These are phyloP conservation scores for Acropternis orthonyx DNA, from an alignment of 2,797 vertebrate species.

Conservation along the genomic window DNA sequence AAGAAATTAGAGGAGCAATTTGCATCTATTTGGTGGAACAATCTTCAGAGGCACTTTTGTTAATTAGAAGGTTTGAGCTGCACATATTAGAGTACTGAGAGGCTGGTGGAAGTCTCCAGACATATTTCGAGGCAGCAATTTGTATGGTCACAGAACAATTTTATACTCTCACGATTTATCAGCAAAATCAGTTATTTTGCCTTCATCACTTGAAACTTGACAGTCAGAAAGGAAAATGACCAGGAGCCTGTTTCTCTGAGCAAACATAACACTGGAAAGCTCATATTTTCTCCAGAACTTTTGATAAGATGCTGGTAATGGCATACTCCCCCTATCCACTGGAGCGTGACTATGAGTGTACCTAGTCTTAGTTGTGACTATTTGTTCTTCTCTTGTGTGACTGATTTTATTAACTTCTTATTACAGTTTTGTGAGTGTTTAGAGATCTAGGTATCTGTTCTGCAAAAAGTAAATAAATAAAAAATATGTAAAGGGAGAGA, in stretches of 20 bases:
- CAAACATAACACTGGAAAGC: background rate
- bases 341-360: background rate
- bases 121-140: background rate
- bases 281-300: background rate
- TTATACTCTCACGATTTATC: background rate
- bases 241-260: background rate
- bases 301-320: background rate
- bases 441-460: background rate
- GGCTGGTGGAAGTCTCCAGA: constrained; percentile 5
- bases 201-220: background rate
- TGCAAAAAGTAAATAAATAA: background rate
- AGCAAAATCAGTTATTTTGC: background rate
- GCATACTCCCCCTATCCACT: background rate
- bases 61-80: constrained; percentile 48
- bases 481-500: background rate
- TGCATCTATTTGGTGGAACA: constrained; percentile 8
- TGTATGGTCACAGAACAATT: background rate
- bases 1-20: constrained; percentile 54
- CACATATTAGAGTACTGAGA: background rate
- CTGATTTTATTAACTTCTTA: background rate
- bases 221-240: background rate
- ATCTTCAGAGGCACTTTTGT: constrained; percentile 36
- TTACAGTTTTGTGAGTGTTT: background rate
- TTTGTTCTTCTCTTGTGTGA: background rate
- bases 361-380: background rate